A percentile compares a stretch with the other conserved stretches of the same genome.
These are phyloP conservation scores for Sinocyclocheilus maitianheensis DNA, from an alignment of 2,113 vertebrate genomes.

Conservation along the genomic window DNA sequence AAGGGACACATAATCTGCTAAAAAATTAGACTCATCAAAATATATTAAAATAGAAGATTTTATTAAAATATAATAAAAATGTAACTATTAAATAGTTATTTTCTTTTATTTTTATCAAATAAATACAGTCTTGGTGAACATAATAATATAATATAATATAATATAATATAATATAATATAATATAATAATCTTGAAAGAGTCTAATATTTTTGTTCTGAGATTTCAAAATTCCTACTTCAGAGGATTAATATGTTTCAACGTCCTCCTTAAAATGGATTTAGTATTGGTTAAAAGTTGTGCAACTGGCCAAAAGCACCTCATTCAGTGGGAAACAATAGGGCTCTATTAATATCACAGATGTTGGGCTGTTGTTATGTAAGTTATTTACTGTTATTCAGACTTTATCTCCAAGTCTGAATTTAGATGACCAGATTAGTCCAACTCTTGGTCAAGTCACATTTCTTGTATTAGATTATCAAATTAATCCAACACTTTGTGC, in stretches of 20 bases:
- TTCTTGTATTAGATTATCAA: neutral
- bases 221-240: neutral
- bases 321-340: slow-evolving; percentile 12
- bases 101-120: neutral
- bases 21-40: too few relatives aligned
- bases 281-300: slow-evolving; percentile 9
- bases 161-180: neutral
- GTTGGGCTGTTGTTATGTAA: neutral
- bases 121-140: neutral
- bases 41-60: too few relatives aligned
- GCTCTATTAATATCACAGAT: neutral
- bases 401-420: neutral
- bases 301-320: neutral
- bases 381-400: slow-evolving; percentile 11
- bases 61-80: too few relatives aligned
- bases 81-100: neutral
- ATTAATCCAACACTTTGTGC: neutral
- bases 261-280: neutral
- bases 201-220: neutral
- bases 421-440: neutral
- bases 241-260: neutral
- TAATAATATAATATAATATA: too few relatives aligned
- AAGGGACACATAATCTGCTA: too few relatives aligned
- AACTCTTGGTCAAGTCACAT: slow-evolving; percentile 2
- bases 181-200: neutral